Conservation (phyloP, 2,113 vertebrate genomes). For the Enhydra lutris region DNA sequence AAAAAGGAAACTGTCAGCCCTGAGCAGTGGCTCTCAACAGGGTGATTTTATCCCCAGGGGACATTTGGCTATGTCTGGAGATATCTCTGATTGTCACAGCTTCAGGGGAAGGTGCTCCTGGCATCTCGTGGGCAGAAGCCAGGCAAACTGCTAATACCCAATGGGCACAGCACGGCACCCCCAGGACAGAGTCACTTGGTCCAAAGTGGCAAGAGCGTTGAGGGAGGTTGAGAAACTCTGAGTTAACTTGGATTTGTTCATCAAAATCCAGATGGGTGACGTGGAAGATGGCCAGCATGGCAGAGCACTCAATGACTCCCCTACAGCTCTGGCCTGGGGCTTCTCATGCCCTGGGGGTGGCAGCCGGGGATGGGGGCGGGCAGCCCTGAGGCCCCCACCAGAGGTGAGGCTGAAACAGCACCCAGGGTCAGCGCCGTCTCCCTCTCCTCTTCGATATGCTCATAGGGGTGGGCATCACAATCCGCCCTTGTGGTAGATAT, state of each 20-base stretch:
- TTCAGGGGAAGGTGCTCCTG: not conserved
- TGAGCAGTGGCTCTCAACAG: not conserved
- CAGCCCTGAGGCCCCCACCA: accelerated
- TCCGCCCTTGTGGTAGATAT: not conserved
- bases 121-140: not conserved
- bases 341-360: not conserved
- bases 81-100: not conserved
- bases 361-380: not conserved
- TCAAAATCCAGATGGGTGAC: not conserved
- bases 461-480: not conserved
- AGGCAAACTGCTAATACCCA: not conserved
- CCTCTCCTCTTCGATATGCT: not conserved
- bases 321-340: not conserved
- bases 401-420: too few relatives aligned
- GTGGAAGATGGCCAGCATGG: not conserved
- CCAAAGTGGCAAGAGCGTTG: not conserved
- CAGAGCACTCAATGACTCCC: not conserved
- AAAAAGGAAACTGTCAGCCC: not conserved
- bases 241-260: not conserved
- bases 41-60: not conserved
- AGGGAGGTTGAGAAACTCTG: not conserved
- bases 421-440: too few relatives aligned
- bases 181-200: not conserved
- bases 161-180: not conserved
- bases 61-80: not conserved